A percentile compares a stretch with the other conserved stretches of the same genome.
Conservation (phyloP, 2,888 invertebrate species). For the Lasioglossum zephyrum region DNA sequence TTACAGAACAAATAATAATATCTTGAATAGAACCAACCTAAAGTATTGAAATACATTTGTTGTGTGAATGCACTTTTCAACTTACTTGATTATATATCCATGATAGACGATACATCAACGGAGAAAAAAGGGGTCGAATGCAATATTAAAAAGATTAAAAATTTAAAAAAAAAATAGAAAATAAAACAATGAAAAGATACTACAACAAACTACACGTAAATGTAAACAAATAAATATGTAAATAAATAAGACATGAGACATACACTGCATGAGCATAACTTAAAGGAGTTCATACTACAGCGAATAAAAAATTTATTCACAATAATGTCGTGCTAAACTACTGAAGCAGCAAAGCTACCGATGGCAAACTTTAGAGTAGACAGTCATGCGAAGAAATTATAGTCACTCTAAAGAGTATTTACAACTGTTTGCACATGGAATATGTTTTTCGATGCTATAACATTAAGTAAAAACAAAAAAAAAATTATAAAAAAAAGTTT, state of each 20-base stretch:
- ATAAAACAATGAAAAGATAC: conserved; percentile 55
- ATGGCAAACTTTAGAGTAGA: conserved; percentile 81
- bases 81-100: conserved; percentile 64
- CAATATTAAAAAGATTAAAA: conserved; percentile 51
- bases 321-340: conserved; percentile 84
- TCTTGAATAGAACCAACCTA: conserved; percentile 31
- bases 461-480: conserved; percentile 37
- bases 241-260: conserved; percentile 83
- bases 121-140: conserved; percentile 72
- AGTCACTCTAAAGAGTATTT: conserved; percentile 70
- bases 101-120: conserved; percentile 72
- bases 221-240: conserved; percentile 64
- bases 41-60: conserved; percentile 50
- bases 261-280: conserved; percentile 84
- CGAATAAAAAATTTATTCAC: conserved; percentile 79
- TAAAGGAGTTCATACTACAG: conserved; percentile 80
- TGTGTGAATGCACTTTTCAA: conserved; percentile 42
- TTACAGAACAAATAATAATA: conserved; percentile 36
- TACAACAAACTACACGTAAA: conserved; percentile 62
- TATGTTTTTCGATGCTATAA: conserved; percentile 42
- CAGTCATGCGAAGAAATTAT: conserved; percentile 83
- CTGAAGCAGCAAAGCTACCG: conserved; percentile 84
- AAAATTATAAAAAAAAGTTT: conserved; percentile 29
- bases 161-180: conserved; percentile 29
- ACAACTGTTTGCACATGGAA: conserved; percentile 48